A percentile compares a stretch with the other conserved stretches of the same genome.
These are phyloP conservation scores for Scrobipalpa costella DNA, from an alignment of 2,888 invertebrate species.

Conservation along the genomic window DNA sequence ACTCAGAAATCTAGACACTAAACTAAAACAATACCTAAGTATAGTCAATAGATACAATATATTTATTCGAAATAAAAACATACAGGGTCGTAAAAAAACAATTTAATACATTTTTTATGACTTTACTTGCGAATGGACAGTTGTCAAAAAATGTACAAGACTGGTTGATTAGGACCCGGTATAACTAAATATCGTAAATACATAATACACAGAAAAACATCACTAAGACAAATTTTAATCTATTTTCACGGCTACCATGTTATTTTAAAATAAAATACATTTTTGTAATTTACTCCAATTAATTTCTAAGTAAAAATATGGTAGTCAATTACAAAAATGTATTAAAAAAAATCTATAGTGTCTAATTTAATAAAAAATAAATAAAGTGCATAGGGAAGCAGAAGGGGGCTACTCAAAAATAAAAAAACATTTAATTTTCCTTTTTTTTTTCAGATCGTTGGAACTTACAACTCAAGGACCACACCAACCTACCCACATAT, in stretches of 20 bases:
- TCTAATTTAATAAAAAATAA: conserved; percentile 30
- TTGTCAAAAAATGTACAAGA: neutral
- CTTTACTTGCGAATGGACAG: neutral
- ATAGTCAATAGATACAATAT: conserved; percentile 18
- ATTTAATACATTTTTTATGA: neutral
- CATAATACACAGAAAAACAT: conserved; percentile 48
- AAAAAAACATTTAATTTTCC: conserved; percentile 36
- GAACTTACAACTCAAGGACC: conserved; percentile 40
- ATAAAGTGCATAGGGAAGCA: conserved; percentile 33
- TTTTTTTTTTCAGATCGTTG: conserved; percentile 58
- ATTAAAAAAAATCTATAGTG: conserved; percentile 1
- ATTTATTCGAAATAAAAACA: conserved; percentile 29
- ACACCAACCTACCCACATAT: conserved; percentile 54
- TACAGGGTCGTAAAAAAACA: neutral
- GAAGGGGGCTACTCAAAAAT: conserved; percentile 34
- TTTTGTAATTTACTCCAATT: neutral
- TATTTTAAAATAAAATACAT: neutral
- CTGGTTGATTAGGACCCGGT: neutral
- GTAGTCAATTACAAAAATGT: conserved; percentile 17
- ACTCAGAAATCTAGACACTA: conserved; percentile 1
- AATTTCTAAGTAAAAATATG: neutral
- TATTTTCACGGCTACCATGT: conserved; percentile 38
- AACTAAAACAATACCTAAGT: conserved; percentile 15
- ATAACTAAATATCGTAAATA: conserved; percentile 47
- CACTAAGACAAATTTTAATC: conserved; percentile 43